Percentiles rank a stretch among this genome's conserved stretches.
Evolutionary conservation across 2,797 vertebrate species (phyloP).

Genomic region (Philypnodon macrostomus): DNA sequence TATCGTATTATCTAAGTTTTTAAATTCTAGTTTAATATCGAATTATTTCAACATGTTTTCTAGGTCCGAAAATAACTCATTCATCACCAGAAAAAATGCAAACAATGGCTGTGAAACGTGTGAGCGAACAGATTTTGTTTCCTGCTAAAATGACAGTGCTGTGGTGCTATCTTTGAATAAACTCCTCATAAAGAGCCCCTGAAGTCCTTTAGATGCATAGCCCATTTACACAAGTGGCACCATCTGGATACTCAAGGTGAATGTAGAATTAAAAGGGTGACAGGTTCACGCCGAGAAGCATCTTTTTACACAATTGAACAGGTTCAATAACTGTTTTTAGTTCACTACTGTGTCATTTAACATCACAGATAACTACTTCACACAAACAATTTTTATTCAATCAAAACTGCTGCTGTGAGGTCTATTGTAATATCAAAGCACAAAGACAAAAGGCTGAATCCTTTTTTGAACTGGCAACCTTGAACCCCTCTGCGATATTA

Average conservation of each 20-base stretch:
- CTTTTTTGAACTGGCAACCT: slow-evolving; percentile 42
- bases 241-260: background rate
- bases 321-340: slow-evolving; percentile 22
- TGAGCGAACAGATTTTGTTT: no score
- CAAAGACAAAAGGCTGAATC: slow-evolving; percentile 1
- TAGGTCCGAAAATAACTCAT: no score
- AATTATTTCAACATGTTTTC: no score
- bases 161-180: no score
- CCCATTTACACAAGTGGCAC: background rate
- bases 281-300: background rate
- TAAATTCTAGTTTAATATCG: no score
- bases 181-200: no score
- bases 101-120: no score
- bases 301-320: background rate
- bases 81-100: no score
- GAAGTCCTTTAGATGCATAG: background rate
- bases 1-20: no score
- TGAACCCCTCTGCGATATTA: slow-evolving; percentile 56
- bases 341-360: background rate
- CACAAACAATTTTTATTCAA: background rate
- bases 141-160: no score
- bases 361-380: background rate
- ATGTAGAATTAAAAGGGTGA: background rate
- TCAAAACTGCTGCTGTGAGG: slow-evolving; percentile 18
- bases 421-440: slow-evolving; percentile 46